phyloP scores from a whole-genome alignment of 2,888 invertebrate genomes.

The Hypomecis punctinalis region DNA sequence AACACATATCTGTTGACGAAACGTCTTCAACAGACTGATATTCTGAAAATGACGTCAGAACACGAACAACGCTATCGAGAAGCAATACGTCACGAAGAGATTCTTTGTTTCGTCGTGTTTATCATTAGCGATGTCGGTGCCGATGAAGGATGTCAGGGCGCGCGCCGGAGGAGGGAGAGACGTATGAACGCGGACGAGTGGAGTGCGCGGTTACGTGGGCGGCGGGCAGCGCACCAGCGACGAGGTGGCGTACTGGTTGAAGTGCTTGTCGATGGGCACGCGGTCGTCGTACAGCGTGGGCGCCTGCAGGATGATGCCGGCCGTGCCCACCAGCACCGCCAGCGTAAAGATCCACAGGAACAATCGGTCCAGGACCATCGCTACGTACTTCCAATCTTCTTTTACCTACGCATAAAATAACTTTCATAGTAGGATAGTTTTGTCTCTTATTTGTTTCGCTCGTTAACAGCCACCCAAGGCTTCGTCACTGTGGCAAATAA shows the following conservation, averaged over 20 bases:
- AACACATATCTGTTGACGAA: constrained; percentile 16
- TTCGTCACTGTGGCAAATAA: neutral
- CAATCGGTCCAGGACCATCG: constrained; percentile 98
- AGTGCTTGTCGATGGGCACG: constrained; percentile 94
- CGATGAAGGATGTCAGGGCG: too few species aligned
- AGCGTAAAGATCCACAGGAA: constrained; percentile 99
- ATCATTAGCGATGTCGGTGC: neutral
- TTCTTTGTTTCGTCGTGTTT: neutral
- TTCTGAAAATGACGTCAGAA: neutral
- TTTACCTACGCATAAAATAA: constrained; percentile 87
- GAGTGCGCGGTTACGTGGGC: constrained; percentile 73
- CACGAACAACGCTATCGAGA: too few species aligned
- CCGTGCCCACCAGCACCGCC: constrained; percentile 97
- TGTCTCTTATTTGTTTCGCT: neutral
- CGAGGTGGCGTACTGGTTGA: constrained; percentile 92
- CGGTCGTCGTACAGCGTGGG: constrained; percentile 97
- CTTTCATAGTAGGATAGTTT: too few species aligned
- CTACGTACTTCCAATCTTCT: constrained; percentile 99
- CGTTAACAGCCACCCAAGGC: neutral
- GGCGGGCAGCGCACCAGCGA: constrained; percentile 92
- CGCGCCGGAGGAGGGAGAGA: constrained; percentile 4
- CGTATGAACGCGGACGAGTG: constrained; percentile 28
- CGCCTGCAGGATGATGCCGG: constrained; percentile 97
- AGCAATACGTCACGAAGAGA: neutral
- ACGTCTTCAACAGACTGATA: constrained; percentile 4